Evolutionary conservation across 2,113 vertebrate species (phyloP), one percentile per base, ranked within the genome.

Genomic region (Peromyscus maniculatus): DNA sequence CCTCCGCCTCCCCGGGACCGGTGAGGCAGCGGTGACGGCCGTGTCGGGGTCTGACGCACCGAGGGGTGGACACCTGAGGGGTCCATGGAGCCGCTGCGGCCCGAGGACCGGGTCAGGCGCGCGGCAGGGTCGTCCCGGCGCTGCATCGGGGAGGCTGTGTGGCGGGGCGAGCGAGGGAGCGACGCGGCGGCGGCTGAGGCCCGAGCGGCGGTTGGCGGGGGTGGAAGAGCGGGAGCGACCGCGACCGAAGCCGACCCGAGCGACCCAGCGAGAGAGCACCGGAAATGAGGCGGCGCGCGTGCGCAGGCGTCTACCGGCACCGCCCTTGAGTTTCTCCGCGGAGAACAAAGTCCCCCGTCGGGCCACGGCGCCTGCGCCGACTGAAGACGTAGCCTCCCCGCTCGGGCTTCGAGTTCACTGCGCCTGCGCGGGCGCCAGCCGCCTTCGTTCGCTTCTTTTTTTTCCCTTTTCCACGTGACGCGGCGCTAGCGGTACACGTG

Each of bases 81-180:
- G 94, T 98, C 97, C 98, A 93, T 97, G 95, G 97, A 94, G 95
- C 97, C 95, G 87, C 94, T 97, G 93, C 98, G 98, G 89, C 98
- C 97, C 88, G 97, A 98, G 28, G 97, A 97, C 64, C 98, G 96
- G 89, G 97, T 97, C 95, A 97, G 67, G 77, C 98, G 97, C 75
- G 96, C 95, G 89, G 98, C 66, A 95, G 98, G 95, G 83, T 98
- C 98, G 96, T 98, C 98, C 71, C 98, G 98, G 95, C 98, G 98
- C 97, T 98, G 98, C 98, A 98, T 98, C 62, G 46, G 13, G 62
- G n/a, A 96, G 6, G 86, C 92, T 43, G 78, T 91, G 82, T 82
- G 93, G 72, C 83, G 89, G 94, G 94, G 31, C 55, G 87, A 90
- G 93, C 77, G 74, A 97, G 88, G 92, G 84, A 77, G 95, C 95